A percentile compares a stretch with the other conserved stretches of the same genome.
phyloP scores from a whole-genome alignment of 2,797 vertebrate genomes.

The Poeciliopsis turneri region DNA sequence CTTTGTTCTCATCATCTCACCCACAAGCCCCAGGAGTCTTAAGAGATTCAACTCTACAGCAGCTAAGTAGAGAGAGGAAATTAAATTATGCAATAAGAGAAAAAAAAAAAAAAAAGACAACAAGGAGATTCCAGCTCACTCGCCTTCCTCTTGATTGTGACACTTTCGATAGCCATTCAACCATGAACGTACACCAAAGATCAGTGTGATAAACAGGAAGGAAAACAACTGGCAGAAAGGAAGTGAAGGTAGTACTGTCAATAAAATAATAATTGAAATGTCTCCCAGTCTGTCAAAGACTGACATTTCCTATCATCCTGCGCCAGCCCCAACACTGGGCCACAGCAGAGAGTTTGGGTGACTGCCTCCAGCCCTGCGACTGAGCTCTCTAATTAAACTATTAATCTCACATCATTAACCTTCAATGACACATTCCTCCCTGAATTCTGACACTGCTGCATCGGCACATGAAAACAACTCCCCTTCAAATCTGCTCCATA shows the following conservation, averaged over 20 bases:
- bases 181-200: conserved; percentile 48
- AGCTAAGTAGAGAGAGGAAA: conserved; percentile 51
- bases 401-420: conserved; percentile 83
- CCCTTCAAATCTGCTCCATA: conserved; percentile 33
- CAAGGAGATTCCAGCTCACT: conserved; percentile 43
- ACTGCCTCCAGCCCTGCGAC: conserved; percentile 66
- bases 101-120: conserved; percentile 24
- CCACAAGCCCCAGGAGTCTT: conserved; percentile 49
- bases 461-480: conserved; percentile 58
- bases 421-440: conserved; percentile 62
- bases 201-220: conserved; percentile 6
- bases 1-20: conserved; percentile 63
- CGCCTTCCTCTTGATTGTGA: conserved; percentile 33
- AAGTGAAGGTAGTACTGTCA: conserved; percentile 16
- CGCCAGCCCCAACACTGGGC: conserved; percentile 56
- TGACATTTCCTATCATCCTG: conserved; percentile 48
- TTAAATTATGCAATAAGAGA: conserved; percentile 66
- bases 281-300: conserved; percentile 62
- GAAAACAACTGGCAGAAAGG: not conserved
- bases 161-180: conserved; percentile 39
- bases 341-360: conserved; percentile 63
- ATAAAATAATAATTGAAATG: conserved; percentile 33
- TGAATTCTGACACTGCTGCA: conserved; percentile 62
- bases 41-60: conserved; percentile 62
- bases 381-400: conserved; percentile 79